Percentiles rank a stretch among this genome's conserved stretches.
Conservation (phyloP, 2,113 vertebrate genomes). For the Danionella cerebrum region DNA sequence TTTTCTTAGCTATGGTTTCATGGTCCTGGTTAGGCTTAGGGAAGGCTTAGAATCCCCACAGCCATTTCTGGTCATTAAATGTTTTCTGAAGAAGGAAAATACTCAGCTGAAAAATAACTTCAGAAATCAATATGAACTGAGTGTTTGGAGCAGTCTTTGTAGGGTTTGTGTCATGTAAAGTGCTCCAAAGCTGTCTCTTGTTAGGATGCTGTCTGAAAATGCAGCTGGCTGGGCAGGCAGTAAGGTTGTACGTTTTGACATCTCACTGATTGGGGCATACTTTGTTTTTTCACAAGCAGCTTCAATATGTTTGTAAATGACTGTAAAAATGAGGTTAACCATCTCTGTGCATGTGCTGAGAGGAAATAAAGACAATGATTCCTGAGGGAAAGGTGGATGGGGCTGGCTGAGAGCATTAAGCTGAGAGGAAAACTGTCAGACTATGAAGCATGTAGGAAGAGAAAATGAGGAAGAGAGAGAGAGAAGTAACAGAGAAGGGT, state of each 20-base stretch:
- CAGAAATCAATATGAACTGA: not conserved
- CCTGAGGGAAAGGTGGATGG: not conserved
- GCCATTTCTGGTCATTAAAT: too few species aligned
- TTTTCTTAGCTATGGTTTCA: too few species aligned
- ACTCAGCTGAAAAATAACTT: too few species aligned
- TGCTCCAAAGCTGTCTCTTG: not conserved
- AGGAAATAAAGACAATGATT: not conserved
- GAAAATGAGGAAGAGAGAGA: conserved; percentile 16
- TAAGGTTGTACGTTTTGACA: too few species aligned
- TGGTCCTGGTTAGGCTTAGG: too few species aligned
- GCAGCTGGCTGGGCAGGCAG: not conserved
- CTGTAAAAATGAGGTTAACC: conserved; percentile 44
- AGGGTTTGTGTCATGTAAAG: not conserved
- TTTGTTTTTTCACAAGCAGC: conserved; percentile 45
- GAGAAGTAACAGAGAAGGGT: conserved; percentile 17
- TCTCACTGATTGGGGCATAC: too few species aligned
- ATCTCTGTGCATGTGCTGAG: conserved; percentile 9
- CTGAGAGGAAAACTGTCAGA: conserved; percentile 18
- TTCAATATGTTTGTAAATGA: conserved; percentile 48
- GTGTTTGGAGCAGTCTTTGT: not conserved
- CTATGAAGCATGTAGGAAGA: conserved; percentile 15
- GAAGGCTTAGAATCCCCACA: too few species aligned
- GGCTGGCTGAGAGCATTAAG: conserved; percentile 14
- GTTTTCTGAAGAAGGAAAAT: too few species aligned
- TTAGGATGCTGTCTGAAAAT: not conserved